Base-by-base conservation (phyloP, 2,113 vertebrate genomes). In the Hipposideros armiger region DNA sequence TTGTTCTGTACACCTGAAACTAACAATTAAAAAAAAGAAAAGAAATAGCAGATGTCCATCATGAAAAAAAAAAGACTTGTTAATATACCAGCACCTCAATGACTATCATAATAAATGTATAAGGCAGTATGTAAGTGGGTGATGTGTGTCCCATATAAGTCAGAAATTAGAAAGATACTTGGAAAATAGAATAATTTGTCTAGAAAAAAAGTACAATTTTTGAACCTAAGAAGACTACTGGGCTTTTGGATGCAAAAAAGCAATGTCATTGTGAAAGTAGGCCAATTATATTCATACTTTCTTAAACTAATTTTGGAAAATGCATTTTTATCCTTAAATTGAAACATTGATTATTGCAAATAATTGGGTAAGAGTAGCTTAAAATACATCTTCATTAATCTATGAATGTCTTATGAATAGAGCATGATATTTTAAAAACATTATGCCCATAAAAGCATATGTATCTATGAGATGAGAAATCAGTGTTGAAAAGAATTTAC, bases 341-440 rank as follows among this genome's bases (percentile, higher is more conserved):
- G 93, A 62, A 88, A 50, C 11, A 80, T 7, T 74, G 66, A 50
- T 69, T 88, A 50, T 88, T 93, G 70, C 14, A 83, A 76, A 50
- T 91, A 77, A 76, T 42, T 85, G 19, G 30, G 20, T 70, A 76
- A 58, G 0, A 22, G n/a, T n/a, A 95, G 36, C 56, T 84, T 73
- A 95, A 91, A 60, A 56, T 93, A 80, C 64, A 56, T 56, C 72
- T 81, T 28, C 15, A 36, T 52, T 88, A 91, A 20, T 10, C 83
- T 36, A 36, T 58, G 14, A 54, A 78, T 70, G 2, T 90, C 40
- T 90, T 84, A 24, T 91, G 91, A 87, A n/a, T 36, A 86, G 32
- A 66, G 15, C 2, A 89, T 67, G 10, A n/a, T 45, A 69, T 80
- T 74, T 91, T 74, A 70, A 93, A 82, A 85, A 64, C 1, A 47